Percentiles rank a stretch among this genome's conserved stretches.
phyloP scores from a whole-genome alignment of 2,113 vertebrate species.

The Panthera leo region DNA sequence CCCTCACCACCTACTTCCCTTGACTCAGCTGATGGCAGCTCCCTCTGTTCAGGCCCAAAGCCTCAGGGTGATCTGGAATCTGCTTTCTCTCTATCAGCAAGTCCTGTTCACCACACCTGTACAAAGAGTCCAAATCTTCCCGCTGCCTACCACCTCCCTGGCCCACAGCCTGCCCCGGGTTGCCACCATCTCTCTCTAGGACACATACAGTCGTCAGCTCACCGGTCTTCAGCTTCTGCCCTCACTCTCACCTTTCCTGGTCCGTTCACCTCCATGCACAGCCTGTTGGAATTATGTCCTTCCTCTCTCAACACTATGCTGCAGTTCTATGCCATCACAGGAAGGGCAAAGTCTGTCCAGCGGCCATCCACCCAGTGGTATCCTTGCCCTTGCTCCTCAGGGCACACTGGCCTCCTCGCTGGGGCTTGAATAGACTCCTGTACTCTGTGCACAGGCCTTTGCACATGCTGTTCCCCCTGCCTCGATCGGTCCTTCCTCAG shows the following conservation, averaged over 20 bases:
- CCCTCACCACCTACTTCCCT: rapidly evolving
- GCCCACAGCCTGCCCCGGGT: neutral
- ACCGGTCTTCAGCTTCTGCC: neutral
- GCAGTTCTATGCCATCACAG: neutral
- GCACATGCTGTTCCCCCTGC: neutral
- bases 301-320: neutral
- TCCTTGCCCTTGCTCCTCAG: neutral
- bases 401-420: neutral
- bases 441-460: neutral
- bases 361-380: neutral
- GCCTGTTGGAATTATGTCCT: neutral
- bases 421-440: neutral
- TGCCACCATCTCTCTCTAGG: neutral
- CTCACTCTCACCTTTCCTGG: neutral
- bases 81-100: neutral
- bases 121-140: neutral
- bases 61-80: neutral
- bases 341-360: neutral
- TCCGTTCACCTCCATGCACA: neutral
- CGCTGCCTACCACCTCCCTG: neutral
- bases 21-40: neutral
- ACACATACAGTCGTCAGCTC: neutral
- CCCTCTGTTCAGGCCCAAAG: neutral
- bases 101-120: neutral
- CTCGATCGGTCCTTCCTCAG: neutral